Evolutionary conservation across 2,888 invertebrate species (phyloP).

Genomic region (Laothoe populi): DNA sequence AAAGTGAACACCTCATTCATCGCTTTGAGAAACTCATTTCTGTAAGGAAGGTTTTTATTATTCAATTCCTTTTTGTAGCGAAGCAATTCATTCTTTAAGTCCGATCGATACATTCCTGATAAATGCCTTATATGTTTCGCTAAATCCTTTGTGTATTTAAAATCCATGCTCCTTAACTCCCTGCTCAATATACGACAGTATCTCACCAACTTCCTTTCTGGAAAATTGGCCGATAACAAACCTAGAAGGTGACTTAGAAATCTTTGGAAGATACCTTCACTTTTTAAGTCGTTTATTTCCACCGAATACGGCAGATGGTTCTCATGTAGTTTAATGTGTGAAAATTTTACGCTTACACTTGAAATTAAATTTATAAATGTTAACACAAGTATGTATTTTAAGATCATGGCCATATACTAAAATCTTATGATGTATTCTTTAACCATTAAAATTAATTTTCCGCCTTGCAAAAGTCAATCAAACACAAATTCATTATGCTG

Average conservation of each 20-base stretch:
- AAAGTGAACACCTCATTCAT: conserved; percentile 57
- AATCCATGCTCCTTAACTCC: conserved; percentile 45
- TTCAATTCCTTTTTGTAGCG: conserved; percentile 44
- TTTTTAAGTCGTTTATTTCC: conserved; percentile 13
- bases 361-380: conserved; percentile 27
- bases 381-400: conserved; percentile 27
- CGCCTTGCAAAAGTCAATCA: conserved; percentile 35
- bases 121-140: conserved; percentile 47
- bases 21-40: conserved; percentile 51
- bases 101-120: conserved; percentile 46
- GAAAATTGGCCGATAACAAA: conserved; percentile 47
- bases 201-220: conserved; percentile 46
- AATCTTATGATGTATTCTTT: conserved; percentile 11
- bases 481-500: conserved; percentile 36
- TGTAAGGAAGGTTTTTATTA: conserved; percentile 38
- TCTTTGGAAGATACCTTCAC: conserved; percentile 53
- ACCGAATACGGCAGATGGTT: conserved; percentile 4
- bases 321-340: background rate
- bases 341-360: conserved; percentile 25
- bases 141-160: conserved; percentile 45
- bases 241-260: conserved; percentile 57
- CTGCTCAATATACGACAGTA: conserved; percentile 50
- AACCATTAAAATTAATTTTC: conserved; percentile 40
- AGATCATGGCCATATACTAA: conserved; percentile 14
- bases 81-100: conserved; percentile 46